A percentile compares a stretch with the other conserved stretches of the same genome.
phyloP scores from a whole-genome alignment of 2,113 vertebrate genomes.

The Campylorhamphus procurvoides region DNA sequence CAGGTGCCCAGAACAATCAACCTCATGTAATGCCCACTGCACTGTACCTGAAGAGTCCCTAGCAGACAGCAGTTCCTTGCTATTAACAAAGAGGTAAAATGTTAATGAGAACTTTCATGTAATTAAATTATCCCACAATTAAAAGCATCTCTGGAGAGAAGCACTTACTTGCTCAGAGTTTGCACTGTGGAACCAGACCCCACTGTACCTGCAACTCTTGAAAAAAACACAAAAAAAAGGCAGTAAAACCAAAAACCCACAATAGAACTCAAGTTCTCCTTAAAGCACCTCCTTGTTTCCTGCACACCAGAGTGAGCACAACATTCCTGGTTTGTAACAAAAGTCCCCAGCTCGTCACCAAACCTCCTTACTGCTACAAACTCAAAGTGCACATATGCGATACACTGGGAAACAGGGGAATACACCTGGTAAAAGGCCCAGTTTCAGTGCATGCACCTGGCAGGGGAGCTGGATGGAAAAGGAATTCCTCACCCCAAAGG shows the following conservation, averaged over 20 bases:
- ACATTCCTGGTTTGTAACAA: constrained; percentile 71
- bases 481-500: constrained; percentile 34
- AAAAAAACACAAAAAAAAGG: constrained; percentile 1
- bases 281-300: constrained; percentile 75
- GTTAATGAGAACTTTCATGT: constrained; percentile 66
- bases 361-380: constrained; percentile 68
- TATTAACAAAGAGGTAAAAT: constrained; percentile 71
- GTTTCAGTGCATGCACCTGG: constrained; percentile 58
- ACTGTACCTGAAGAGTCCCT: constrained; percentile 52
- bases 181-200: constrained; percentile 65
- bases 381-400: constrained; percentile 75
- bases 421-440: constrained; percentile 42
- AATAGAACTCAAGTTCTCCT: constrained; percentile 46
- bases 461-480: constrained; percentile 30
- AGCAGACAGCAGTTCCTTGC: constrained; percentile 76
- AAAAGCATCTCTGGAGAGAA: constrained; percentile 74
- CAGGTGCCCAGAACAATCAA: constrained; percentile 2
- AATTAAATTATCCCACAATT: constrained; percentile 73
- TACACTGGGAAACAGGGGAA: constrained; percentile 62
- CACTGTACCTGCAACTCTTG: constrained; percentile 62
- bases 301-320: constrained; percentile 70
- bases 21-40: constrained; percentile 68
- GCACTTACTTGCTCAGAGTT: constrained; percentile 65
- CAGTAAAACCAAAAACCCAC: constrained; percentile 55
- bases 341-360: constrained; percentile 64